phyloP scores from a whole-genome alignment of 2,797 vertebrate species.

The Oreortyx pictus region DNA sequence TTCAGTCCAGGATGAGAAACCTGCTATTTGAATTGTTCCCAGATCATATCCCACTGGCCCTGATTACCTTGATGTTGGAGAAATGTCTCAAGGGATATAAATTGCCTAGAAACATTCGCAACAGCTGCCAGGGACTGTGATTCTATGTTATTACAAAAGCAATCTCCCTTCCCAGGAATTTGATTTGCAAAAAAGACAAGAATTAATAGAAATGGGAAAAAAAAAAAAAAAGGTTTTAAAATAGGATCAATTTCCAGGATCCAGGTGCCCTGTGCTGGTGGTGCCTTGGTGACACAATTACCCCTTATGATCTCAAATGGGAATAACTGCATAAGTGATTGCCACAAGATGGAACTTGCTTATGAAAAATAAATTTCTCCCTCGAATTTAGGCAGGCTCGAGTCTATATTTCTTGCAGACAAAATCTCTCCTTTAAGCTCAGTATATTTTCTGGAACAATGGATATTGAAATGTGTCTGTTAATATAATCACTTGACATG shows the following conservation, averaged over 20 bases:
- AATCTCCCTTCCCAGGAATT: conserved; percentile 67
- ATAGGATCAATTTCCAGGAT: conserved; percentile 38
- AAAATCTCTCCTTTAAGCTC: conserved; percentile 67
- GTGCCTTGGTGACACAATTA: conserved; percentile 16
- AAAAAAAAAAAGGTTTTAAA: conserved; percentile 56
- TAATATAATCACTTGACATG: conserved; percentile 71
- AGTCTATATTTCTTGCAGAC: conserved; percentile 64
- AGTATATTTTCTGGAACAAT: conserved; percentile 72
- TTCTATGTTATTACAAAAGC: conserved; percentile 75
- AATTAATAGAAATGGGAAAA: conserved; percentile 65
- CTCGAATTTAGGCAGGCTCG: conserved; percentile 35
- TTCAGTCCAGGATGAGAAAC: conserved; percentile 59
- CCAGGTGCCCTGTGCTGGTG: neutral
- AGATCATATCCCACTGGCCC: conserved; percentile 70
- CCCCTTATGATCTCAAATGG: conserved; percentile 40
- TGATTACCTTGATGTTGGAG: conserved; percentile 72
- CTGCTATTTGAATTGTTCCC: conserved; percentile 59
- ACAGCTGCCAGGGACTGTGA: conserved; percentile 69
- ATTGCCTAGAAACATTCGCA: conserved; percentile 72
- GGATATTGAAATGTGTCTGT: conserved; percentile 72
- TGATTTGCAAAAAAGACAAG: conserved; percentile 71
- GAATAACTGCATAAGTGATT: conserved; percentile 47
- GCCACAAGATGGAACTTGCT: conserved; percentile 45
- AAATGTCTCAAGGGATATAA: conserved; percentile 61
- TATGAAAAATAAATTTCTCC: conserved; percentile 52